A percentile compares a stretch with the other conserved stretches of the same genome.
These are phyloP conservation scores for Lampris megalopsis DNA, from an alignment of 2,113 vertebrate genomes.

Conservation along the genomic window DNA sequence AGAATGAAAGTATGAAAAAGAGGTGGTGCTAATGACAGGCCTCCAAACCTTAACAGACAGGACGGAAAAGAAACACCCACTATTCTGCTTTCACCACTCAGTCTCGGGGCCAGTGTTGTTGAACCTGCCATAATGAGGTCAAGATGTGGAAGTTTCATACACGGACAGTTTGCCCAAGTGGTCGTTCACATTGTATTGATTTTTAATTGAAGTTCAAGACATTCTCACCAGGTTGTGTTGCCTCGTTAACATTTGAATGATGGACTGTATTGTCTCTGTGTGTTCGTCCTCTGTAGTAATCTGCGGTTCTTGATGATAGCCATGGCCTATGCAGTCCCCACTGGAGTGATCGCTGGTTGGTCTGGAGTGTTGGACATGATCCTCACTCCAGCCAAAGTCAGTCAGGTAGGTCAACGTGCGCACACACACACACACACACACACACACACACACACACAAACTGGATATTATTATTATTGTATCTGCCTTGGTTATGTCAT, in stretches of 20 bases:
- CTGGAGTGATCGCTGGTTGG: constrained; percentile 96
- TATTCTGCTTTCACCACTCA: not conserved
- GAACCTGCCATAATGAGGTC: not conserved
- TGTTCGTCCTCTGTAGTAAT: constrained; percentile 84
- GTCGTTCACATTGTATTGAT: constrained; percentile 12
- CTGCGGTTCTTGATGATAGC: constrained; percentile 96
- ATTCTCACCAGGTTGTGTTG: not conserved
- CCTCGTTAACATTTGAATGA: not conserved
- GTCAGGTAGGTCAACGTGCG: constrained; percentile 85
- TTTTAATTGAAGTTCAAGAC: not conserved
- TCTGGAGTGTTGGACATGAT: constrained; percentile 95
- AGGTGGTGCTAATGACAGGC: constrained; percentile 16
- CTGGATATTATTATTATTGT: no score
- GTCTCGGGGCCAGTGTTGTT: not conserved
- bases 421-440: constrained; percentile 1
- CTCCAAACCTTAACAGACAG: constrained; percentile 18
- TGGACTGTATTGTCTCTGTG: not conserved
- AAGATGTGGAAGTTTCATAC: no score
- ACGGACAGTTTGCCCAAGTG: not conserved
- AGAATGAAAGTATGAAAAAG: not conserved
- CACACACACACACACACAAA: not conserved
- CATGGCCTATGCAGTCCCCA: constrained; percentile 93
- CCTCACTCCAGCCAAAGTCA: constrained; percentile 92
- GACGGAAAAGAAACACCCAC: not conserved
- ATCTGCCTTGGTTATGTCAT: not conserved